Base-by-base conservation (phyloP, 1,140 invertebrate genomes). In the Coelopa frigida region DNA sequence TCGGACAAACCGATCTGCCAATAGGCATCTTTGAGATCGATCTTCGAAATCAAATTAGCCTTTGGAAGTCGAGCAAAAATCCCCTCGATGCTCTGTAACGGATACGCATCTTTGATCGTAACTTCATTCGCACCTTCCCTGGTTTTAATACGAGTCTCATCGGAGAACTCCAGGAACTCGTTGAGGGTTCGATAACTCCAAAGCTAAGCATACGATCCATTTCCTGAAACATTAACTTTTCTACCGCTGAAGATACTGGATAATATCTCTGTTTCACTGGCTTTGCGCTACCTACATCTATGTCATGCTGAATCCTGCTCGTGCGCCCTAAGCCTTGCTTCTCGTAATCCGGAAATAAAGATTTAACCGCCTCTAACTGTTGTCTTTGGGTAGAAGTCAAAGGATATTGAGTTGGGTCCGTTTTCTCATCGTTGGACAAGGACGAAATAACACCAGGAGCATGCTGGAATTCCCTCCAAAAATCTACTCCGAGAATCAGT, bases 11-110 rank as follows among this genome's bases (percentile, higher is more conserved):
- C 54, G 11, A 73, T 56, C 44, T 73, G 62, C 56, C 56, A 63
- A 44, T 53, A 70, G 0, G 57, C 63, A 29, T 58, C 53, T 50
- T 59, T 65, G 11, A 68, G 47, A 49, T 67, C 57, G 4, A 68
- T n/a, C 5, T 59, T 59, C 26, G 58, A 29, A 3, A 48, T 52
- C 11, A 48, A n/a, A 40, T 51, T 36, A 5, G 46, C 36, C 15
- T 51, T 51, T 7, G 51, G 38, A 3, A 58, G 33, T 4, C 51
- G 42, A 47, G 44, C 39, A 3, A 59, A 39, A 14, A 59, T 54
- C 1, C 47, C 49, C 5, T 51, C 44, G 22, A 61, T 55, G 15
- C 44, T 42, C 12, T 52, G 59, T 8, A 63, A 31, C 5, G 57
- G 49, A 35, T 51, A 48, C 3, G 44, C 49, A 33, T 47, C 45